phyloP scores from a whole-genome alignment of 2,797 vertebrate genomes.

The Nasua narica region DNA sequence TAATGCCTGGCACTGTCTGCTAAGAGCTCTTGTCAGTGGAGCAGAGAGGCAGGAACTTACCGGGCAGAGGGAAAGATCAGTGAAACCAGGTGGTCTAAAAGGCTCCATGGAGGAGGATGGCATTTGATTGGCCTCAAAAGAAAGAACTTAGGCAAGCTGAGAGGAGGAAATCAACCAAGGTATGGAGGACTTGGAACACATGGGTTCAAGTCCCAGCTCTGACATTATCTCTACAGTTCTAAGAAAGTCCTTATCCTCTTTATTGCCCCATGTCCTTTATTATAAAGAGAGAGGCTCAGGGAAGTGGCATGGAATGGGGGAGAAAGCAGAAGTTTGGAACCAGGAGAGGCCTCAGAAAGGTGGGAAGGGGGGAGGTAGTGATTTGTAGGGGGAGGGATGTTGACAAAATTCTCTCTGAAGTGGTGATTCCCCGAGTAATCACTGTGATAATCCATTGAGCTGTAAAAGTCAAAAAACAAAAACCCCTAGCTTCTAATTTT shows the following conservation, averaged over 20 bases:
- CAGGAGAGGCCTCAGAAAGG: not conserved
- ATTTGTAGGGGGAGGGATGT: not conserved
- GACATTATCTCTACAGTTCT: not conserved
- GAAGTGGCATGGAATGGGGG: not conserved
- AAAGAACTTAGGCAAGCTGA: not conserved
- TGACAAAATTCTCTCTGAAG: not conserved
- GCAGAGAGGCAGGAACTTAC: not conserved
- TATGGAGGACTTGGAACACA: not conserved
- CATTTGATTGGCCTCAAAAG: not conserved
- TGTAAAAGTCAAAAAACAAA: not conserved
- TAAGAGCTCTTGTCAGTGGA: not conserved
- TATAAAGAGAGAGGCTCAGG: not conserved
- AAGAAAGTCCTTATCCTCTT: not conserved
- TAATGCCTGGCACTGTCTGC: not conserved
- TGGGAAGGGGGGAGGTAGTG: not conserved
- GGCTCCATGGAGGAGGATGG: not conserved
- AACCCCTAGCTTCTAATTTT: not conserved
- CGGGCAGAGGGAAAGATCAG: not conserved
- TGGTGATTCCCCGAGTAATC: not conserved
- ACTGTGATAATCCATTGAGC: not conserved
- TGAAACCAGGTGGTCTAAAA: not conserved
- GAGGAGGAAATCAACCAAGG: not conserved
- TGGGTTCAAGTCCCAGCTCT: not conserved
- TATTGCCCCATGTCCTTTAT: not conserved
- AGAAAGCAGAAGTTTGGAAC: not conserved